Conservation (phyloP, 1,140 invertebrate species). For the Branchinecta lynchi region DNA sequence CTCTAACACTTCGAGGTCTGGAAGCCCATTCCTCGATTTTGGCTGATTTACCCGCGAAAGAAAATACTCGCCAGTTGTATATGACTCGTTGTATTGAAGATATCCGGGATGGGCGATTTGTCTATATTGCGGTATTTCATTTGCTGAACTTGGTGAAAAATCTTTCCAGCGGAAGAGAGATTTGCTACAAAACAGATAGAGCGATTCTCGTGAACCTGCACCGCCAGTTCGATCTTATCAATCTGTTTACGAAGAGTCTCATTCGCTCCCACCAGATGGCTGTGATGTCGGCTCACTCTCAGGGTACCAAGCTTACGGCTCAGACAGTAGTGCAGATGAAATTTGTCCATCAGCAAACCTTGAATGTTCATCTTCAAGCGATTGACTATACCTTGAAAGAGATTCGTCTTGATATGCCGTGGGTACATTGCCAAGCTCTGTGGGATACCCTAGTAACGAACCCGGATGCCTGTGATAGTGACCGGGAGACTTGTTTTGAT, state of each 20-base stretch:
- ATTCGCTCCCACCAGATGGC: conserved; percentile 35
- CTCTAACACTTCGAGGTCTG: conserved; percentile 35
- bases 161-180: conserved; percentile 32
- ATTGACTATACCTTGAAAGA: conserved; percentile 38
- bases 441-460: conserved; percentile 37
- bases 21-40: conserved; percentile 38
- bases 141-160: conserved; percentile 35
- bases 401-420: conserved; percentile 36
- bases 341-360: conserved; percentile 36
- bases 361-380: conserved; percentile 36
- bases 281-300: conserved; percentile 25
- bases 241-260: conserved; percentile 35
- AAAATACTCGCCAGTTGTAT: conserved; percentile 33
- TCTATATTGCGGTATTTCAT: conserved; percentile 31
- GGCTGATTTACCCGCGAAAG: conserved; percentile 34
- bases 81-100: conserved; percentile 38
- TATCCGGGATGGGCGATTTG: conserved; percentile 35
- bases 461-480: conserved; percentile 33
- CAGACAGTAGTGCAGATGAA: conserved; percentile 34
- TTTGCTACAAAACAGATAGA: conserved; percentile 35
- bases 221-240: conserved; percentile 36
- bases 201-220: conserved; percentile 31
- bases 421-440: conserved; percentile 36
- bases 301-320: conserved; percentile 28
- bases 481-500: conserved; percentile 36